Evolutionary conservation across 2,888 invertebrate genomes (phyloP), one percentile per base, ranked within the genome.

Genomic region (Zhuqinia jingwanae): DNA sequence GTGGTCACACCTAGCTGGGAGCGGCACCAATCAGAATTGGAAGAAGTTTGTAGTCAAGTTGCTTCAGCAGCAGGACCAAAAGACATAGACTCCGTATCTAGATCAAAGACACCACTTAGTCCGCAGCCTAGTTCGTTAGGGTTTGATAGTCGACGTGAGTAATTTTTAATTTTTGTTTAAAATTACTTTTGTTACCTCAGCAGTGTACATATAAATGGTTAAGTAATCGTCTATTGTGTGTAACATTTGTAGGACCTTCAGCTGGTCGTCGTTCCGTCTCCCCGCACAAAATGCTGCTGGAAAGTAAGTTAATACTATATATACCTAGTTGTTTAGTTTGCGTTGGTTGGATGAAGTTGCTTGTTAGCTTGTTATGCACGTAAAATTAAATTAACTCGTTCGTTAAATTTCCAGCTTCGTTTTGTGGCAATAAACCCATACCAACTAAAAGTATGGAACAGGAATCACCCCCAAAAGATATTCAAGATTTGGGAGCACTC

Each of bases 381-480:
- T n/a, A n/a, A n/a, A n/a, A n/a, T n/a, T n/a, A n/a, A n/a, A n/a
- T n/a, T n/a, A n/a, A n/a, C n/a, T n/a, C n/a, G n/a, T n/a, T n/a
- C n/a, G n/a, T n/a, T n/a, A n/a, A n/a, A n/a, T n/a, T n/a, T n/a
- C n/a, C n/a, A n/a, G n/a, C 97, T 0, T 97, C 97, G 0, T 97
- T 97, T 92, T 97, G 97, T 92, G 97, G 97, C 0, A 96, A 95
- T 76, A 96, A 96, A 91, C 96, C 96, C 93, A 93, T 94, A 93
- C 65, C 94, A 92, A 1, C 93, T 93, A 45, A 93, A 93, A 87
- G 93, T 93, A 88, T 93, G 93, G 68, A 92, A 93, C 20, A 92
- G 36, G 88, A 89, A 13, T 89, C 89, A 25, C 90, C 89, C 15
- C 85, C 87, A 15, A 82, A 85, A 75, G 79, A 85, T 76, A 80